These are phyloP conservation scores for Euschistus heros DNA, from an alignment of 1,140 invertebrate genomes.

Conservation along the genomic window DNA sequence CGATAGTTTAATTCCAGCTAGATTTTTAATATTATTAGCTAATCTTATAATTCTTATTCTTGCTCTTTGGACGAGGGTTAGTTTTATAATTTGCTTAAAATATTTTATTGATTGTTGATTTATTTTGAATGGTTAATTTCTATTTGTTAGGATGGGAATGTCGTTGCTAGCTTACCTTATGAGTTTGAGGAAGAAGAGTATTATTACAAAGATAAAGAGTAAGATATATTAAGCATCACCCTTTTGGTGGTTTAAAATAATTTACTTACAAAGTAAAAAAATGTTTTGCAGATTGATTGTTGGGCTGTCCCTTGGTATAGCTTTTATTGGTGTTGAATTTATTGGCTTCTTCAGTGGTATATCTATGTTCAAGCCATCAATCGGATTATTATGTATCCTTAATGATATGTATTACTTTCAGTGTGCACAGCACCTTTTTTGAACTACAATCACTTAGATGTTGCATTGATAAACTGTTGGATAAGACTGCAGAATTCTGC, in stretches of 20 bases:
- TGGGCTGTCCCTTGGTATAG: constrained; percentile 22
- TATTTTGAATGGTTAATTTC: background rate
- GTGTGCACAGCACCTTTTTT: background rate
- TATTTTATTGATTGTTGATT: background rate
- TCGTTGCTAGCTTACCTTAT: constrained; percentile 23
- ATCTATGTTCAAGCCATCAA: constrained; percentile 23
- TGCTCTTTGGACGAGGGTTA: constrained; percentile 24
- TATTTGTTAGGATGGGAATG: constrained; percentile 21
- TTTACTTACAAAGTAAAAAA: background rate
- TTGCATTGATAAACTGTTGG: too few species aligned
- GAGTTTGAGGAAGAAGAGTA: constrained; percentile 24
- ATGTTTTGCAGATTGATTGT: constrained; percentile 22
- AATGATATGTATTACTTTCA: too few species aligned
- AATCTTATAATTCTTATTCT: constrained; percentile 25
- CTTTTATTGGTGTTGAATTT: constrained; percentile 22
- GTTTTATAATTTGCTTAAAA: background rate
- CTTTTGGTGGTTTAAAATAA: background rate
- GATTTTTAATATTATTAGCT: constrained; percentile 22
- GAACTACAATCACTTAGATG: background rate
- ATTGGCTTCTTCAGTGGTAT: constrained; percentile 25
- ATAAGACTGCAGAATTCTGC: background rate
- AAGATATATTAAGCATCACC: background rate
- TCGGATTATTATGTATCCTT: constrained; percentile 26
- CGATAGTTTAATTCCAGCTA: constrained; percentile 23
- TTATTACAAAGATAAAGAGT: constrained; percentile 23